Percentiles rank a stretch among this genome's conserved stretches.
These are phyloP conservation scores for Himalopsyche phryganea DNA, from an alignment of 1,140 invertebrate species.

Conservation along the genomic window DNA sequence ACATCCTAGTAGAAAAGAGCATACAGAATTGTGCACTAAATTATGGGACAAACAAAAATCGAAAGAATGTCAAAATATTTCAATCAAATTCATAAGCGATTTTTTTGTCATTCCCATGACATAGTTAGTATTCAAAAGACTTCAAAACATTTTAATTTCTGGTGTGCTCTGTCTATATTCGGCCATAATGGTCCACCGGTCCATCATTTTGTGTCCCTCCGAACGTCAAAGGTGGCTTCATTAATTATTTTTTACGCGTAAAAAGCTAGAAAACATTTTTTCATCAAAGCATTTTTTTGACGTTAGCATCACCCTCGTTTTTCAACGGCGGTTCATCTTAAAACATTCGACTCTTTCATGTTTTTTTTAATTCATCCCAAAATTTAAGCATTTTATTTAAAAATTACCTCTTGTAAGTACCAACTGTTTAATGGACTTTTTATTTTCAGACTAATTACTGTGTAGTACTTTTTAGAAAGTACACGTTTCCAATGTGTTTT, in stretches of 20 bases:
- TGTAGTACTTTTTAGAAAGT: no score
- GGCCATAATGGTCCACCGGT: conserved; percentile 11
- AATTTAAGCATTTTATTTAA: conserved; percentile 2
- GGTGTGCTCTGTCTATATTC: conserved; percentile 3
- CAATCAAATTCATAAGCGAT: no score
- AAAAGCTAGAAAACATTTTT: conserved; percentile 34
- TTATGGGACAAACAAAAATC: no score
- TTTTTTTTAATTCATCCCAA: conserved; percentile 20
- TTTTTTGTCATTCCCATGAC: no score
- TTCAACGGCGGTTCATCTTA: conserved; percentile 28
- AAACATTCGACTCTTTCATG: background rate
- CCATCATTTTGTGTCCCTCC: conserved; percentile 16
- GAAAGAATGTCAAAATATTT: no score
- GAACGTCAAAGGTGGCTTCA: conserved; percentile 33
- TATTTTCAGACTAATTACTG: no score
- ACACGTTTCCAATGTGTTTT: no score
- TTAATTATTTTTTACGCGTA: conserved; percentile 35
- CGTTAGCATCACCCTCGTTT: conserved; percentile 29
- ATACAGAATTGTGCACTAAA: no score
- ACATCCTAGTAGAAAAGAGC: no score
- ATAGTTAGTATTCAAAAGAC: no score
- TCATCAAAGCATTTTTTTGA: conserved; percentile 22
- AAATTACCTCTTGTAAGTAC: background rate
- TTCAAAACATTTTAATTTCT: no score
- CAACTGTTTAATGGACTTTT: background rate